Evolutionary conservation across 2,797 vertebrate species (phyloP).

Genomic region (Graptemys geographica): DNA sequence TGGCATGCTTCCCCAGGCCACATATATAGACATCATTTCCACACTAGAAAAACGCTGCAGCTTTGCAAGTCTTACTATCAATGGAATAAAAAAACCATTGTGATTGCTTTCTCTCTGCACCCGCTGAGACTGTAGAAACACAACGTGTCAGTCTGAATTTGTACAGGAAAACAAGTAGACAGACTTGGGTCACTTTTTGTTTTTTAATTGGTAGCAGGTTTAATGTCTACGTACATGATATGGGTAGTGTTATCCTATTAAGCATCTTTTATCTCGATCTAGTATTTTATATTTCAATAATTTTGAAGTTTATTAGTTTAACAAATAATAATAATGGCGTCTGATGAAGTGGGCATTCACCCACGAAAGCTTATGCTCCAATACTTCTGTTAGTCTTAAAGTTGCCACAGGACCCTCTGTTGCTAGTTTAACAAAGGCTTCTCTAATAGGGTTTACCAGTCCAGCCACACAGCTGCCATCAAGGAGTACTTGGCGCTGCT

Average conservation of each 20-base stretch:
- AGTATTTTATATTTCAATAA: too few species aligned
- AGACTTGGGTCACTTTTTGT: accelerated
- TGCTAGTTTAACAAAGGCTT: not conserved
- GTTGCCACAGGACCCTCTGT: too few species aligned
- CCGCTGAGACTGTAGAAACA: not conserved
- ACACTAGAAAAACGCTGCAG: not conserved
- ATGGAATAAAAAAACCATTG: not conserved
- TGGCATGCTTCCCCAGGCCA: not conserved
- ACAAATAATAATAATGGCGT: not conserved
- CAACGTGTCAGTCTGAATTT: not conserved
- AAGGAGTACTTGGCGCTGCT: not conserved
- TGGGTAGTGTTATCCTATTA: not conserved
- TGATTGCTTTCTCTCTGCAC: accelerated
- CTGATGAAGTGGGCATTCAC: too few species aligned
- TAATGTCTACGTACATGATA: not conserved
- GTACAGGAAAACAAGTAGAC: accelerated
- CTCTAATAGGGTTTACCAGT: not conserved
- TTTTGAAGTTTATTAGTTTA: not conserved
- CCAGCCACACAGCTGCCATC: not conserved
- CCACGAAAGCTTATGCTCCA: too few species aligned
- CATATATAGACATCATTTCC: accelerated
- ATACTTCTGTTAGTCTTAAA: too few species aligned
- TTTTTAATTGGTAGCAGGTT: accelerated
- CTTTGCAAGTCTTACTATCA: accelerated
- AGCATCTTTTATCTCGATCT: accelerated